A percentile compares a stretch with the other conserved stretches of the same genome.
These are phyloP conservation scores for Dinoponera quadriceps DNA, from an alignment of 1,140 invertebrate genomes.

Conservation along the genomic window DNA sequence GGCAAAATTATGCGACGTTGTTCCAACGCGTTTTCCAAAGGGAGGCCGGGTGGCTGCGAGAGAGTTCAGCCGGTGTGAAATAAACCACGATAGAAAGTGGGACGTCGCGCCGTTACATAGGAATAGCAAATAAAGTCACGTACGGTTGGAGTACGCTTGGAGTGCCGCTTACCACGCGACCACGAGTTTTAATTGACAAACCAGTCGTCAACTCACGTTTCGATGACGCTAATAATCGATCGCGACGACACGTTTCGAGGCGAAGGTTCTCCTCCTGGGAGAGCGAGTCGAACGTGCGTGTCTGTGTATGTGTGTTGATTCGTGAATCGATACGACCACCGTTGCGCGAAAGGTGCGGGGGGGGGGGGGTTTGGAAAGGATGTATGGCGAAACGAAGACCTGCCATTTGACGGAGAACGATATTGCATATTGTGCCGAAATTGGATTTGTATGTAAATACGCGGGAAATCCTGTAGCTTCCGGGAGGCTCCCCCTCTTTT, in stretches of 20 bases:
- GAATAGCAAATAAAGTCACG: constrained; percentile 8
- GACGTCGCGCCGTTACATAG: background rate
- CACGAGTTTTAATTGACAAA: constrained; percentile 18
- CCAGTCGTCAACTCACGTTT: background rate
- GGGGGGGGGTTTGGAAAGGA: constrained; percentile 9
- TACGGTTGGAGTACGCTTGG: too few species aligned
- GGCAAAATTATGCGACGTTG: constrained; percentile 29
- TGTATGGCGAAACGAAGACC: constrained; percentile 45
- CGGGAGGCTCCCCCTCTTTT: constrained; percentile 2
- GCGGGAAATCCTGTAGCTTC: constrained; percentile 38
- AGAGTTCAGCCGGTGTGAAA: background rate
- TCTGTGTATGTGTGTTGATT: constrained; percentile 22
- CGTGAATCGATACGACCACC: constrained; percentile 55
- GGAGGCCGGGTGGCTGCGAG: background rate
- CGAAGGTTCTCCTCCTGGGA: background rate
- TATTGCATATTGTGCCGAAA: constrained; percentile 59
- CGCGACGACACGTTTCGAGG: background rate
- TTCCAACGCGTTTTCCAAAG: constrained; percentile 28
- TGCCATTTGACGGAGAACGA: constrained; percentile 47
- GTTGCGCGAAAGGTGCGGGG: background rate
- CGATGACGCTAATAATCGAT: background rate
- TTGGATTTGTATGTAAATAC: constrained; percentile 60
- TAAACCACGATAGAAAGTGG: background rate
- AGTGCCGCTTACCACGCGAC: too few species aligned
- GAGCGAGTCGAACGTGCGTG: background rate